A percentile compares a stretch with the other conserved stretches of the same genome.
phyloP scores from a whole-genome alignment of 1,140 invertebrate species.

The Dreissena rostriformis region DNA sequence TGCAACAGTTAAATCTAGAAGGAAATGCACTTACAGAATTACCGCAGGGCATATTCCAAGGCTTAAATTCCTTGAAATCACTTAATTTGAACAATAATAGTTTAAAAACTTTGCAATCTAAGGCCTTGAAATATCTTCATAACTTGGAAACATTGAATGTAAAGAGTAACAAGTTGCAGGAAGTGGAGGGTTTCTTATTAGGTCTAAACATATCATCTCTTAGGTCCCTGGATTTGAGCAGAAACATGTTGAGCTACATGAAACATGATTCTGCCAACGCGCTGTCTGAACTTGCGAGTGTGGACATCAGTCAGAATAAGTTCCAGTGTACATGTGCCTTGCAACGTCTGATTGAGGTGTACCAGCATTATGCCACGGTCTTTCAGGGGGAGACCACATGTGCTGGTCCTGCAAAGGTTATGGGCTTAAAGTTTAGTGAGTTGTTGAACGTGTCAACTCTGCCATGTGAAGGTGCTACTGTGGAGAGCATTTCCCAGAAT shows the following conservation, averaged over 20 bases:
- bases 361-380: neutral
- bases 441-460: conserved; percentile 52
- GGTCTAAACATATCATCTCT: conserved; percentile 36
- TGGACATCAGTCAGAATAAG: conserved; percentile 71
- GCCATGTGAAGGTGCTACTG: conserved; percentile 62
- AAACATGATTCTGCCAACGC: conserved; percentile 14
- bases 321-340: conserved; percentile 74
- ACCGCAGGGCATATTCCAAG: conserved; percentile 52
- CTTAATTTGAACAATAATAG: conserved; percentile 63
- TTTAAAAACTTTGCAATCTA: conserved; percentile 49
- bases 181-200: conserved; percentile 46
- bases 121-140: conserved; percentile 40
- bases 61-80: conserved; percentile 52
- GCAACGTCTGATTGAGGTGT: conserved; percentile 35
- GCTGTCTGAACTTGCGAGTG: conserved; percentile 43
- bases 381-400: conserved; percentile 61
- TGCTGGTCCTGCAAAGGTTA: conserved; percentile 47
- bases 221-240: conserved; percentile 52
- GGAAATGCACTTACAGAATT: conserved; percentile 63
- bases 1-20: conserved; percentile 63
- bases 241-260: conserved; percentile 57
- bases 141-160: conserved; percentile 52
- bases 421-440: conserved; percentile 51
- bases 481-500: conserved; percentile 34
- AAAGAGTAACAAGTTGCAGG: conserved; percentile 51